Evolutionary conservation across 2,888 invertebrate genomes (phyloP), one percentile per base, ranked within the genome.

Genomic region (Geotrupes spiniger): DNA sequence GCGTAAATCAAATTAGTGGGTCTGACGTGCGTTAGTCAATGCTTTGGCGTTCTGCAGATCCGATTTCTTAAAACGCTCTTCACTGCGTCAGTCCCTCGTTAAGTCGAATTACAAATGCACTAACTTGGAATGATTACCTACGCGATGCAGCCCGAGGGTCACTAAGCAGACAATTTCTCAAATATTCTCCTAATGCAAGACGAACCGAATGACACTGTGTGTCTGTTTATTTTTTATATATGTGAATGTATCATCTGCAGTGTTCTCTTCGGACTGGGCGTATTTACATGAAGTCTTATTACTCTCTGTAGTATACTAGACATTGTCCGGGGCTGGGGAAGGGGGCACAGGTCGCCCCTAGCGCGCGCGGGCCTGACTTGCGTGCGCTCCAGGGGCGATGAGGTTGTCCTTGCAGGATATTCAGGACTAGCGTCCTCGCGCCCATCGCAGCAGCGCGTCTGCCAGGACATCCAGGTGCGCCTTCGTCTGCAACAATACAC

Each of bases 381-480:
- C 65, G 67, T 59, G 62, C 63, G 62, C 63, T 52, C 63, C 68
- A 63, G 57, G 59, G 58, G 61, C 62, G 58, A 52, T 56, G 41
- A 16, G 9, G 27, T 45, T 38, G 42, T 41, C 10, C 17, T 36
- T 11, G 16, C 63, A 62, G 63, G 60, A 52, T 65, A 65, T 60
- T 63, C 46, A 42, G 43, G 15, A 52, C 48, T 91, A 92, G 79
- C 92, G 92, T 67, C 93, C 93, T 75, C 93, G 82, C 72, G 92
- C 92, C 93, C 93, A 94, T 73, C 93, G 85, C 63, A 94, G 79
- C 65, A 94, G 81, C 70, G 93, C 94, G 77, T 94, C 94, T 60
- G 94, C 94, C 74, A 94, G 76, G 63, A 94, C 92, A 78, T 94
- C 93, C 77, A 94, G 79, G 74, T 94, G 94, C 70, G 92, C 92